Conservation (phyloP, 2,888 invertebrate genomes). For the Neoscelio sp. region DNA sequence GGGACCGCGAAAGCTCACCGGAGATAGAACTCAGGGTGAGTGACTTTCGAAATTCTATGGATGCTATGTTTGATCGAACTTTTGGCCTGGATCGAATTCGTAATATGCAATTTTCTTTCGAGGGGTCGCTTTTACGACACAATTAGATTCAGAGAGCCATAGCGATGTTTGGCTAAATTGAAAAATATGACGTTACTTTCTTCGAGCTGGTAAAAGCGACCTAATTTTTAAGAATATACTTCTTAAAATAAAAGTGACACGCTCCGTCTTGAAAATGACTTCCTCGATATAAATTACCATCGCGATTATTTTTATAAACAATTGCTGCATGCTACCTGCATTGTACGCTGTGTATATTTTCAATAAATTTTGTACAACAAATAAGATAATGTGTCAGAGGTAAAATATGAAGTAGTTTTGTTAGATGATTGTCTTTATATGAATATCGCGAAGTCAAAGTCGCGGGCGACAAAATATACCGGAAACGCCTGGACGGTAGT, state of each 20-base stretch:
- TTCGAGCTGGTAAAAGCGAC: not conserved
- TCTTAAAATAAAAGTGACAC: too few species aligned
- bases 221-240: not conserved
- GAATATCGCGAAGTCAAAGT: not conserved
- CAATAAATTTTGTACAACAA: too few species aligned
- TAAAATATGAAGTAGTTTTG: too few species aligned
- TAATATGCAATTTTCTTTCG: not conserved
- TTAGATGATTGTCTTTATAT: not conserved
- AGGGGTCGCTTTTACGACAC: not conserved
- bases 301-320: too few species aligned
- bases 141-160: not conserved
- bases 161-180: not conserved
- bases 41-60: constrained; percentile 10
- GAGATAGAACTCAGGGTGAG: constrained; percentile 40
- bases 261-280: too few species aligned
- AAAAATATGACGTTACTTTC: not conserved
- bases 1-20: constrained; percentile 9
- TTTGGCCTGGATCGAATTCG: constrained; percentile 7
- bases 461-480: not conserved
- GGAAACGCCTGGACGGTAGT: constrained; percentile 19
- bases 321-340: too few species aligned
- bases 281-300: too few species aligned
- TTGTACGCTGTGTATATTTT: too few species aligned
- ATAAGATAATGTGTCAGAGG: not conserved
- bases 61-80: constrained; percentile 18